These are phyloP conservation scores for Paragorgia papillata DNA, from an alignment of 92 coral and sea anemone genomes.

Conservation along the genomic window DNA sequence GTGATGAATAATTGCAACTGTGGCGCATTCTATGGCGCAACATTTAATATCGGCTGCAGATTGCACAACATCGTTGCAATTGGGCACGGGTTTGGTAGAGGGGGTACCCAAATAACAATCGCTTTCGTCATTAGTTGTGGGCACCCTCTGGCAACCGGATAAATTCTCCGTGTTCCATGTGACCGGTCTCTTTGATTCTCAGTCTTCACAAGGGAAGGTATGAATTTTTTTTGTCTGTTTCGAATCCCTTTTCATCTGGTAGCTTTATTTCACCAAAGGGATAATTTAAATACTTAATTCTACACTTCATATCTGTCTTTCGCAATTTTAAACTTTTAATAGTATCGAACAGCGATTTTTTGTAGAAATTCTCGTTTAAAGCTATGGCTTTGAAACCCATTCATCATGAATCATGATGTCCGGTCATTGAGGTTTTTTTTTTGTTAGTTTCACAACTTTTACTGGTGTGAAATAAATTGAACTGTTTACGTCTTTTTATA, in stretches of 20 bases:
- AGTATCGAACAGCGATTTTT: not conserved
- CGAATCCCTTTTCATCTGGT: constrained; percentile 17
- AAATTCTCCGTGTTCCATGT: constrained; percentile 66
- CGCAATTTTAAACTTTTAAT: not conserved
- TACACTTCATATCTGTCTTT: not conserved
- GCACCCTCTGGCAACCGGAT: constrained; percentile 49
- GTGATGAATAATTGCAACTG: no score
- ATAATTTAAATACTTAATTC: not conserved
- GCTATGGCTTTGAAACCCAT: not conserved
- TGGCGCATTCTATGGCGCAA: no score
- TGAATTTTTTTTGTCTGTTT: not conserved
- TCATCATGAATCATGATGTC: not conserved
- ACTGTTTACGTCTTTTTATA: not conserved
- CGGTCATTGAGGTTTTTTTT: not conserved
- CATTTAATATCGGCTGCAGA: no score
- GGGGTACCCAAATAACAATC: not conserved
- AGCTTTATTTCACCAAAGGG: not conserved
- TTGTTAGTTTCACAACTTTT: not conserved
- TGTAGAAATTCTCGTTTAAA: not conserved
- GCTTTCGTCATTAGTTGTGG: not conserved
- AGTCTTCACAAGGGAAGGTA: constrained; percentile 49
- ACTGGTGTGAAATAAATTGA: not conserved
- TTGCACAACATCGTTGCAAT: no score
- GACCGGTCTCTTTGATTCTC: constrained; percentile 69
- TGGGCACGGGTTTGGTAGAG: no score